Percentiles rank a stretch among this genome's conserved stretches.
Evolutionary conservation across 2,888 invertebrate genomes (phyloP).

Genomic region (Eristalis tenax): DNA sequence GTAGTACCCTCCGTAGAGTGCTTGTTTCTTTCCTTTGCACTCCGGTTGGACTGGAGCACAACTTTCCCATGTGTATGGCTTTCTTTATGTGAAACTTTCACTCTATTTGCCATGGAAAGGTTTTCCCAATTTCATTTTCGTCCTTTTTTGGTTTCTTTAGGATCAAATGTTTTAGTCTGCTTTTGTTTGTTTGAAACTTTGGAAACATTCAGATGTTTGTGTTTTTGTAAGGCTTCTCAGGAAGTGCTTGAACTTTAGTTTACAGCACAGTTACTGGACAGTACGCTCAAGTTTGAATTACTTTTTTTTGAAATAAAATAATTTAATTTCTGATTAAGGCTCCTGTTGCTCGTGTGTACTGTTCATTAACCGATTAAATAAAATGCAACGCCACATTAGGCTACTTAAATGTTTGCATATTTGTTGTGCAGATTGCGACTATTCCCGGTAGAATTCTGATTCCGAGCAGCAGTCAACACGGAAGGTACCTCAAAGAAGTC

Average conservation of each 20-base stretch:
- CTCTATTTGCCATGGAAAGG: conserved; percentile 45
- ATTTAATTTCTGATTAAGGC: neutral
- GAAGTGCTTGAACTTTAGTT: neutral
- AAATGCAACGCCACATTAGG: too few relatives aligned
- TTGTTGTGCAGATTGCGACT: too few relatives aligned
- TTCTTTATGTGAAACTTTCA: conserved; percentile 54
- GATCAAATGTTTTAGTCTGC: neutral
- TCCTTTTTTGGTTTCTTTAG: conserved; percentile 8
- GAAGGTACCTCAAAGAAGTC: too few relatives aligned
- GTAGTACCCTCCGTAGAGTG: conserved; percentile 10
- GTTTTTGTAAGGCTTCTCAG: conserved; percentile 1
- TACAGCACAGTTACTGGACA: neutral
- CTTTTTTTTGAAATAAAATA: neutral
- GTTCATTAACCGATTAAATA: neutral
- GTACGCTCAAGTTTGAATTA: neutral
- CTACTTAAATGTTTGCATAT: too few relatives aligned
- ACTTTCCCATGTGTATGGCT: conserved; percentile 29
- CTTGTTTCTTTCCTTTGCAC: conserved; percentile 17
- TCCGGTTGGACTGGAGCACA: conserved; percentile 21
- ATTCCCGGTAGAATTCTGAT: too few relatives aligned
- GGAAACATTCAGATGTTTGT: neutral
- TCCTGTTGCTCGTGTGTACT: neutral
- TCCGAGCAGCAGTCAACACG: too few relatives aligned
- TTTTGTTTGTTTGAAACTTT: conserved; percentile 1
- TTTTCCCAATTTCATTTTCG: conserved; percentile 15